Percentiles rank a stretch among this genome's conserved stretches.
Conservation (phyloP, 2,797 vertebrate species). For the Trachurus trachurus region DNA sequence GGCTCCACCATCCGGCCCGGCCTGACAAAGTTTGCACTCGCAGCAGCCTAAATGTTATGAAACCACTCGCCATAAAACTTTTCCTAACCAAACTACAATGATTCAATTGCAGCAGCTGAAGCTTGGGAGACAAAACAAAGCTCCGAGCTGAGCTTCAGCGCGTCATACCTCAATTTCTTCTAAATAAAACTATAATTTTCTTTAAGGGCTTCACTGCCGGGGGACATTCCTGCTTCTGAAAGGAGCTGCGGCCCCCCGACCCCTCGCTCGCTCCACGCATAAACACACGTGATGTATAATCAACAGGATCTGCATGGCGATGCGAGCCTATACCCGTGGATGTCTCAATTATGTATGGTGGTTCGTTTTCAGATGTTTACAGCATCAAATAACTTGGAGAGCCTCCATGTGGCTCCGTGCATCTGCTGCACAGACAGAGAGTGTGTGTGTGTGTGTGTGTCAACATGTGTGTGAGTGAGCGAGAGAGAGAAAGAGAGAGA, state of each 20-base stretch:
- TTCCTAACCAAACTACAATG: slow-evolving; percentile 35
- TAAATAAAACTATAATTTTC: slow-evolving; percentile 35
- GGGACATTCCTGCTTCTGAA: slow-evolving; percentile 1
- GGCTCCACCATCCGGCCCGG: slow-evolving; percentile 6
- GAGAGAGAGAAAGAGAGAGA: background rate
- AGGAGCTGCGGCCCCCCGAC: background rate
- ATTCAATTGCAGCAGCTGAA: slow-evolving; percentile 49
- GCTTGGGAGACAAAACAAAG: slow-evolving; percentile 48
- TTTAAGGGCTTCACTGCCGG: background rate
- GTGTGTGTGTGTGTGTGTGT: slow-evolving; percentile 34
- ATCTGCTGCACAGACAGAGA: slow-evolving; percentile 61
- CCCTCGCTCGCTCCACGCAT: slow-evolving; percentile 30
- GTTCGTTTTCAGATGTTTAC: slow-evolving; percentile 63
- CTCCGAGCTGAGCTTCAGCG: slow-evolving; percentile 8
- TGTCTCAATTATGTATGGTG: slow-evolving; percentile 59
- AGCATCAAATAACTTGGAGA: slow-evolving; percentile 65
- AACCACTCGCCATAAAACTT: slow-evolving; percentile 30
- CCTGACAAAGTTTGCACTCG: slow-evolving; percentile 36
- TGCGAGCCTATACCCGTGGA: slow-evolving; percentile 33
- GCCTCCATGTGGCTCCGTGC: slow-evolving; percentile 40
- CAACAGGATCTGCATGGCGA: slow-evolving; percentile 41
- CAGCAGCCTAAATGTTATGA: slow-evolving; percentile 50
- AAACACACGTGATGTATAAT: slow-evolving; percentile 58
- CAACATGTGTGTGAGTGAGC: background rate
- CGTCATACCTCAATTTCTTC: slow-evolving; percentile 20